Base-by-base conservation (phyloP, 2,113 vertebrate species). In the Bambusicola thoracicus region DNA sequence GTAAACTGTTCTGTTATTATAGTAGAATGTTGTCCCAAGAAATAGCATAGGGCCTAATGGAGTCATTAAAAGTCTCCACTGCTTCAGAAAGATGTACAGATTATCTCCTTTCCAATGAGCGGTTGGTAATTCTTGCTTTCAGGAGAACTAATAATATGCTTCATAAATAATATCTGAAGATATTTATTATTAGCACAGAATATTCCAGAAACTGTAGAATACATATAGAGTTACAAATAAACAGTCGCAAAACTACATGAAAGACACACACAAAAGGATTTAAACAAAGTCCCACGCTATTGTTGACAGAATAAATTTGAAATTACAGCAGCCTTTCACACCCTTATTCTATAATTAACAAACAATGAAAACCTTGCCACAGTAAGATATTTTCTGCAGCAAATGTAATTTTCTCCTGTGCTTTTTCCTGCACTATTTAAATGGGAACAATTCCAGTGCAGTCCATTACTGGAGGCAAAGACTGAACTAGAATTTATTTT, bases 1-100 rank as follows among this genome's bases (percentile, higher is more conserved):
- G 82, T 70, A 81, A 95, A 91, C 83, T 88, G 66, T 94, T 94
- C 41, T 68, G 41, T 93, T 93, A 86, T 92, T 90, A 90, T 7
- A 84, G 77, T 34, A 86, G 61, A 92, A 44, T 73, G 34, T 66
- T 83, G 61, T 94, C 76, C 76, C 79, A 93, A 65, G 82, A 88
- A 93, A 94, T 90, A 95, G 83, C 66, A 92, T 2, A 81, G 40
- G 30, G 40, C 44, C 40, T 95, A 90, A 92, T 40, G 62, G 53
- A 95, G 90, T 75, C 73, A 49, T 86, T 90, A 83, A 75, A 95
- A 95, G 40, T 83, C 76, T 84, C 58, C 80, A 84, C 0, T 62
- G 43, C 30, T 83, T 72, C 48, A 68, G 82, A 76, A 94, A 90
- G 51, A 75, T 20, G 65, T 34, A 41, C 0, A 13, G 82, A 56